Conservation (phyloP, 1,140 invertebrate genomes). For the Ceratoteleas bidentatus region DNA sequence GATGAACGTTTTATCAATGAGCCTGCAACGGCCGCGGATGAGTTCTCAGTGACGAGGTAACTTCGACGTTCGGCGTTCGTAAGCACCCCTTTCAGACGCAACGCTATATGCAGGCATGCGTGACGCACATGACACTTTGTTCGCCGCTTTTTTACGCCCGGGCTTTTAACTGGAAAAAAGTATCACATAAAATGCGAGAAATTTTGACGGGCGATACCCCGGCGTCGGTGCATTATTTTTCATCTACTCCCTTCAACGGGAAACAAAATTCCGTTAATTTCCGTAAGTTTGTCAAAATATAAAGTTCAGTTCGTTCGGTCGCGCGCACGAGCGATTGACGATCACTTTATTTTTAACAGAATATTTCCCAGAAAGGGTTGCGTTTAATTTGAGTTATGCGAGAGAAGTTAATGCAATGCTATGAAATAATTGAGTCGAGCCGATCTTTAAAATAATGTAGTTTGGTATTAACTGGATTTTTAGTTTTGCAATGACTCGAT, state of each 20-base stretch:
- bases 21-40: conserved; percentile 49
- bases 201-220: conserved; percentile 51
- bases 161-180: conserved; percentile 64
- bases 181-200: conserved; percentile 58
- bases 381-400: no score
- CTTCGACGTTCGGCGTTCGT: conserved; percentile 48
- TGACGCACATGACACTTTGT: conserved; percentile 58
- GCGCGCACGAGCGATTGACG: no score
- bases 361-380: no score
- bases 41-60: conserved; percentile 59
- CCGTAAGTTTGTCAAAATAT: no score
- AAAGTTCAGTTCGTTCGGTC: background rate
- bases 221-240: conserved; percentile 12
- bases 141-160: conserved; percentile 54
- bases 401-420: no score
- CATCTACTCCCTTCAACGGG: conserved; percentile 41
- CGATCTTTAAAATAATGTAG: no score
- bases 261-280: conserved; percentile 50
- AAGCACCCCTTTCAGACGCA: conserved; percentile 54
- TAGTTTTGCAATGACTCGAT: no score
- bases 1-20: conserved; percentile 62
- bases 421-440: no score
- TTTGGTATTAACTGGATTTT: no score
- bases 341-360: no score
- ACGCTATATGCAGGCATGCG: conserved; percentile 48